Conservation (phyloP, 30 jellyfish, hydroid and myxozoan genomes). For the Cassiopea andromeda region DNA sequence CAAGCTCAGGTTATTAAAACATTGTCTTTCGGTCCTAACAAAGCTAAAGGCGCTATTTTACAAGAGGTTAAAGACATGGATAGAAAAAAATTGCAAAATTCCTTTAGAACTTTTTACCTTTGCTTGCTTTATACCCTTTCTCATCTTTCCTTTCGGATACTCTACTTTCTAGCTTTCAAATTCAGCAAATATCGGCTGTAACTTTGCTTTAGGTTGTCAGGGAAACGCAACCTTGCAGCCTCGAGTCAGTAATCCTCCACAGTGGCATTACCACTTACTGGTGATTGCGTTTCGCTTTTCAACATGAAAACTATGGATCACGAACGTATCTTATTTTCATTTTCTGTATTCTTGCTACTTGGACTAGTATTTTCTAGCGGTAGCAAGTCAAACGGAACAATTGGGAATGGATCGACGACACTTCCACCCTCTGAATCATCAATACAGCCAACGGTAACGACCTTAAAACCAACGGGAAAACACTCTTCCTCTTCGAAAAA, state of each 20-base stretch:
- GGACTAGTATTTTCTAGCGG: not conserved
- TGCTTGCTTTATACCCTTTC: conserved; percentile 26
- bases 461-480: not conserved
- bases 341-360: not conserved
- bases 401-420: conserved; percentile 13
- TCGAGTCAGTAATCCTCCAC: conserved; percentile 12
- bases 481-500: not conserved
- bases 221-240: conserved; percentile 11
- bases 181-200: not conserved
- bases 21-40: too few species aligned
- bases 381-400: not conserved
- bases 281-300: not conserved
- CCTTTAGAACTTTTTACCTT: not conserved
- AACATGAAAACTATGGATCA: not conserved
- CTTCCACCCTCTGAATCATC: not conserved
- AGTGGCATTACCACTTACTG: not conserved
- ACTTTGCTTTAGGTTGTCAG: not conserved
- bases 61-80: too few species aligned
- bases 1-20: too few species aligned
- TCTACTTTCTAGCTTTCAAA: not conserved
- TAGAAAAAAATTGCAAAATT: too few species aligned
- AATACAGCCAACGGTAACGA: not conserved
- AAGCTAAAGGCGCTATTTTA: not conserved
- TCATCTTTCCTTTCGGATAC: conserved; percentile 1
- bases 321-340: not conserved